A percentile compares a stretch with the other conserved stretches of the same genome.
These are phyloP conservation scores for Balaeniceps rex DNA, from an alignment of 2,113 vertebrate species.

Conservation along the genomic window DNA sequence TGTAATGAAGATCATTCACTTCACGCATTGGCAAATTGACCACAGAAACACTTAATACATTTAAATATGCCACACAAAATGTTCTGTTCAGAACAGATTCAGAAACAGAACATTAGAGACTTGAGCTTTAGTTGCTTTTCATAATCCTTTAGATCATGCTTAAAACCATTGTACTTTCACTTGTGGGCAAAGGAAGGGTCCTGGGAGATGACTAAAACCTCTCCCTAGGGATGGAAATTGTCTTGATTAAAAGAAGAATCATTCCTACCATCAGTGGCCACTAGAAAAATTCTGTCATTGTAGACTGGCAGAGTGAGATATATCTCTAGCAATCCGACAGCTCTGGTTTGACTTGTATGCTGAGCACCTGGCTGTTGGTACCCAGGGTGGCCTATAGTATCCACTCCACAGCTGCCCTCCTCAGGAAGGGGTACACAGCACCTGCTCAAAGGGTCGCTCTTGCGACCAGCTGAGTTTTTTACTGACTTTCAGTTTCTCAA, in stretches of 20 bases:
- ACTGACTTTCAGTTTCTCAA: neutral
- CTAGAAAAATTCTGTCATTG: neutral
- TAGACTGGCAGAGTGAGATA: neutral
- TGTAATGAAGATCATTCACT: neutral
- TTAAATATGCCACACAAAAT: neutral
- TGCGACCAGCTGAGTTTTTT: neutral
- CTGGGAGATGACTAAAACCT: neutral
- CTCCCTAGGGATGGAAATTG: neutral
- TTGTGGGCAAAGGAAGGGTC: neutral
- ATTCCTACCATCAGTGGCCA: neutral
- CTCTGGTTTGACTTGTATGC: neutral
- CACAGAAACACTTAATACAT: neutral
- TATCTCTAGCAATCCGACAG: neutral
- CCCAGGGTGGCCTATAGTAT: too few species aligned
- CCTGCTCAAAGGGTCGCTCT: neutral
- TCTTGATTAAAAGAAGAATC: neutral
- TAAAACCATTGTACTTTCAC: neutral
- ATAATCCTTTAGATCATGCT: neutral
- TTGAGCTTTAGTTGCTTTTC: neutral
- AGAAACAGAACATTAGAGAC: neutral
- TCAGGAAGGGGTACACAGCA: neutral
- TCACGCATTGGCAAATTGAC: neutral
- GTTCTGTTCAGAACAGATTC: neutral
- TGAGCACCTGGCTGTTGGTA: neutral
- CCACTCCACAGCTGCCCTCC: neutral